phyloP scores from a whole-genome alignment of 2,113 vertebrate genomes.

The Osmerus mordax region DNA sequence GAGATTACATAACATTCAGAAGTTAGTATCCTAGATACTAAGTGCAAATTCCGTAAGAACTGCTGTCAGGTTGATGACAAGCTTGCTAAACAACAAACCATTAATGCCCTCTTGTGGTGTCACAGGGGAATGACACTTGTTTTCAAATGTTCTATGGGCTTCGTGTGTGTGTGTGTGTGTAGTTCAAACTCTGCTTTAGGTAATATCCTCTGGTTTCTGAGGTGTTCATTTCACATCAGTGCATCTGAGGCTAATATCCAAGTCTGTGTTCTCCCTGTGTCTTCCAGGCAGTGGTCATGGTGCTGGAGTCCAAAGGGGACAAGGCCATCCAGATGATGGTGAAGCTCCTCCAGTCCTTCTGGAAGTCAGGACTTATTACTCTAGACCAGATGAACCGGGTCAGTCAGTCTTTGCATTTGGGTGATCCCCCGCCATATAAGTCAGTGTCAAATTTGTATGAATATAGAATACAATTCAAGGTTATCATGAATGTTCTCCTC shows the following conservation, averaged over 20 bases:
- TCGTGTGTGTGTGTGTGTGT: too few relatives aligned
- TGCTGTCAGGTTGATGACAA: not conserved
- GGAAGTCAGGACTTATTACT: constrained; percentile 82
- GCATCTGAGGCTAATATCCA: too few relatives aligned
- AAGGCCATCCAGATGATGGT: constrained; percentile 76
- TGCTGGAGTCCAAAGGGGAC: constrained; percentile 79
- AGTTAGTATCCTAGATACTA: not conserved
- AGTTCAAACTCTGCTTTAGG: too few relatives aligned
- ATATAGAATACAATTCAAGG: not conserved
- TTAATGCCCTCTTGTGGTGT: constrained; percentile 13
- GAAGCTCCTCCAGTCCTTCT: constrained; percentile 79
- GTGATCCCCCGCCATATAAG: not conserved
- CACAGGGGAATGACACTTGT: not conserved
- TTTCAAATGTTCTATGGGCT: not conserved
- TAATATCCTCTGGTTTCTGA: too few relatives aligned
- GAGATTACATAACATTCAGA: not conserved
- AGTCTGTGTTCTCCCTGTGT: constrained; percentile 1
- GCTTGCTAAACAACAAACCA: not conserved
- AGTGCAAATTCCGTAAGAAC: not conserved
- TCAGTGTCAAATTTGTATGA: not conserved
- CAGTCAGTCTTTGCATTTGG: constrained; percentile 7
- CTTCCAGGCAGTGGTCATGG: constrained; percentile 79
- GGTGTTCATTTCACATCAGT: too few relatives aligned
- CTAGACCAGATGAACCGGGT: constrained; percentile 90
- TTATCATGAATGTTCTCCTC: not conserved